Percentiles rank a stretch among this genome's conserved stretches.
Evolutionary conservation across 2,113 vertebrate species (phyloP).

Genomic region (Leiothrix lutea): DNA sequence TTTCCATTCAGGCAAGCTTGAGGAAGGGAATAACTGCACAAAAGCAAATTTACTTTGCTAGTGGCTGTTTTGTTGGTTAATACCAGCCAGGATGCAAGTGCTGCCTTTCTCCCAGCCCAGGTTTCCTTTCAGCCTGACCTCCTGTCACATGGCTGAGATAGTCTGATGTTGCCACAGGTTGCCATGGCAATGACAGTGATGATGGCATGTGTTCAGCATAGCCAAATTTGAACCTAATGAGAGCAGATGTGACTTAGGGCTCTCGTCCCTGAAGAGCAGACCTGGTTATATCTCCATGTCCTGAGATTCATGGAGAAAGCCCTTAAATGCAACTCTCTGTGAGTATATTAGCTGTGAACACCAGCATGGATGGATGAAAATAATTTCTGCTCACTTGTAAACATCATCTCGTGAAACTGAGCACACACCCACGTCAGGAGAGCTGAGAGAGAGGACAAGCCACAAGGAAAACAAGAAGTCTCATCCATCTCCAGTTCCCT

Average conservation of each 20-base stretch:
- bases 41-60: conserved; percentile 70
- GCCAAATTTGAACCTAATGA: conserved; percentile 46
- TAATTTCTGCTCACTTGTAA: neutral
- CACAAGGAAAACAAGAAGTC: neutral
- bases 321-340: neutral
- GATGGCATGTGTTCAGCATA: conserved; percentile 51
- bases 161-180: conserved; percentile 31
- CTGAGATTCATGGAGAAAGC: neutral
- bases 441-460: neutral
- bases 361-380: neutral
- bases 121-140: conserved; percentile 50
- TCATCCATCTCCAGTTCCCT: neutral
- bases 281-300: neutral
- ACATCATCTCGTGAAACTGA: neutral
- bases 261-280: neutral
- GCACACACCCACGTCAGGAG: neutral
- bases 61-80: conserved; percentile 57
- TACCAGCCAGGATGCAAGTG: conserved; percentile 25
- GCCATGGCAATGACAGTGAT: conserved; percentile 47
- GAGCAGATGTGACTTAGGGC: conserved; percentile 26
- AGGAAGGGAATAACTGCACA: conserved; percentile 64
- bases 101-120: neutral
- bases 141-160: conserved; percentile 14
- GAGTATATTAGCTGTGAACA: neutral
- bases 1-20: conserved; percentile 55